phyloP scores from a whole-genome alignment of 2,113 vertebrate genomes.

The Notechis scutatus region DNA sequence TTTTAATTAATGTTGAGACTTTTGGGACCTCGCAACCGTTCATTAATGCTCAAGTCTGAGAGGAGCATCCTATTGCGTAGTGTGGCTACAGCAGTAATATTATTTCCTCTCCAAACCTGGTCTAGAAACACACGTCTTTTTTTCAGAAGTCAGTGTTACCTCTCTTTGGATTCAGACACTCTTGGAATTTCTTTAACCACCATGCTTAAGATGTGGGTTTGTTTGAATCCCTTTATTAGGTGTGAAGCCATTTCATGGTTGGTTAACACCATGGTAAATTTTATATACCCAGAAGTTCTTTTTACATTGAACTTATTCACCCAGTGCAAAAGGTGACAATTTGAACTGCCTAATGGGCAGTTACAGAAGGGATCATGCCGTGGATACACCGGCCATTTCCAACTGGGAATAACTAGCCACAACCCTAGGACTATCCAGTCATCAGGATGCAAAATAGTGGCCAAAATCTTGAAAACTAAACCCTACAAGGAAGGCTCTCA shows the following conservation, averaged over 20 bases:
- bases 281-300: background rate
- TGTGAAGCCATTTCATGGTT: background rate
- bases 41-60: background rate
- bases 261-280: background rate
- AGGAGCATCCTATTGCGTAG: background rate
- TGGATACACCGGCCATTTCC: background rate
- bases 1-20: background rate
- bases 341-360: background rate
- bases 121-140: background rate
- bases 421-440: background rate
- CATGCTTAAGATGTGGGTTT: background rate
- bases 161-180: background rate
- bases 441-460: background rate
- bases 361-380: background rate
- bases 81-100: background rate
- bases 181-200: background rate
- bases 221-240: background rate
- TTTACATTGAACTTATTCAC: too few relatives aligned
- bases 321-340: background rate
- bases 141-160: background rate
- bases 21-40: background rate
- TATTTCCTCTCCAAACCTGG: background rate
- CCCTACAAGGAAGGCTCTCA: too few relatives aligned
- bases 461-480: background rate
- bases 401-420: background rate